These are phyloP conservation scores for Furcula furcula DNA, from an alignment of 2,888 invertebrate species.

Conservation along the genomic window DNA sequence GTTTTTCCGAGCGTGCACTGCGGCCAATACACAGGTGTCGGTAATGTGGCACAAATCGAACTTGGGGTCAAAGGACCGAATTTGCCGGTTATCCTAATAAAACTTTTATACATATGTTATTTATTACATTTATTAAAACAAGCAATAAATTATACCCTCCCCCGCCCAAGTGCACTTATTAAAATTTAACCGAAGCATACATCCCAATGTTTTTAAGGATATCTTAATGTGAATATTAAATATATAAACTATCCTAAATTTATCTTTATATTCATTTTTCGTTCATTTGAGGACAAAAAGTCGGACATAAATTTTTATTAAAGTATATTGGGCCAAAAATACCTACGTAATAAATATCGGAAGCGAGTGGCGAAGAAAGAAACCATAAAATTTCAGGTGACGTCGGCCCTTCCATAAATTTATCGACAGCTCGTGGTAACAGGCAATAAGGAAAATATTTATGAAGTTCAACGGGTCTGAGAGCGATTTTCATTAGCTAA, in stretches of 20 bases:
- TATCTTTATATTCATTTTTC: too few species aligned
- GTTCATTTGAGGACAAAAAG: not conserved
- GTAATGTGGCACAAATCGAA: conserved; percentile 67
- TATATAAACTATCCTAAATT: too few species aligned
- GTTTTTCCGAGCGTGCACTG: conserved; percentile 54
- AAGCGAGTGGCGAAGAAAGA: conserved; percentile 60
- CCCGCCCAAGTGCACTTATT: too few species aligned
- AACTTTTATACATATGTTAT: conserved; percentile 11
- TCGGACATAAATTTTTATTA: conserved; percentile 1
- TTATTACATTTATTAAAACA: too few species aligned
- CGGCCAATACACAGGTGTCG: conserved; percentile 66
- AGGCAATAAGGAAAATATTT: conserved; percentile 79
- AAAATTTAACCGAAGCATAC: too few species aligned
- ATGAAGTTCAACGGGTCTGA: conserved; percentile 64
- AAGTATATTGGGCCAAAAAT: conserved; percentile 12
- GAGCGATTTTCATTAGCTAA: conserved; percentile 75
- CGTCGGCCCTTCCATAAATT: conserved; percentile 76
- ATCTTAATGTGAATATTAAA: too few species aligned
- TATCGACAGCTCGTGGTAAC: conserved; percentile 79
- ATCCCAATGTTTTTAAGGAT: too few species aligned
- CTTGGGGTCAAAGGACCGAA: conserved; percentile 44
- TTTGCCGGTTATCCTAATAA: conserved; percentile 28
- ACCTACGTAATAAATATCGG: conserved; percentile 56
- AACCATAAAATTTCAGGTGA: conserved; percentile 78
- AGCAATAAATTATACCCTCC: too few species aligned